These are phyloP conservation scores for Sclerodermus sp. DNA, from an alignment of 2,888 invertebrate genomes.

Conservation along the genomic window DNA sequence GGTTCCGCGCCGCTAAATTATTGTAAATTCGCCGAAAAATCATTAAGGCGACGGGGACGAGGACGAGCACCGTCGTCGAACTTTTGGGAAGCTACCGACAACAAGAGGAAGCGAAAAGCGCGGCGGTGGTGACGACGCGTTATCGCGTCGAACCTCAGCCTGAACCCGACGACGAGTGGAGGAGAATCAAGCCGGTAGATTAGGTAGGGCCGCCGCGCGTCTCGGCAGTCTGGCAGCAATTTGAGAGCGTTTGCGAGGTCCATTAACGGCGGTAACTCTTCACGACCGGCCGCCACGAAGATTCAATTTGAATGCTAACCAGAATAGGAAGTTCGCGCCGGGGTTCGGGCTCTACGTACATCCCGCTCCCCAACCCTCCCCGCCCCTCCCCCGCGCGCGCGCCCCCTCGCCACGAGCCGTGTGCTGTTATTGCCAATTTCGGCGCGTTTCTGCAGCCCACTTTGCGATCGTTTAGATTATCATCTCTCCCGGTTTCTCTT, in stretches of 20 bases:
- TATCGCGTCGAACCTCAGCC: too few relatives aligned
- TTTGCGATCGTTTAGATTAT: constrained; percentile 56
- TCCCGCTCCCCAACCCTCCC: constrained; percentile 9
- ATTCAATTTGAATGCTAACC: constrained; percentile 58
- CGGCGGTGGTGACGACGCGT: not conserved
- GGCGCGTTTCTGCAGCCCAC: constrained; percentile 50
- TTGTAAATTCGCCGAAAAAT: too few relatives aligned
- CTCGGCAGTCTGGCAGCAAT: constrained; percentile 45
- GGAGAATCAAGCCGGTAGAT: constrained; percentile 34
- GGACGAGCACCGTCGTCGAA: too few relatives aligned
- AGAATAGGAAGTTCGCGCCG: constrained; percentile 51
- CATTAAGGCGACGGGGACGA: not conserved
- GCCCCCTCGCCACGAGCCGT: too few relatives aligned
- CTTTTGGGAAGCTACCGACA: constrained; percentile 6
- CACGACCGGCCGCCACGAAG: constrained; percentile 49
- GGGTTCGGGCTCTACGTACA: constrained; percentile 34
- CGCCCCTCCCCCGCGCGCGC: not conserved
- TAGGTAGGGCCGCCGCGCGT: constrained; percentile 35
- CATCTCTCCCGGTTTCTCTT: constrained; percentile 44
- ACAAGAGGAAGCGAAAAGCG: constrained; percentile 1
- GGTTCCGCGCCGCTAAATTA: too few relatives aligned
- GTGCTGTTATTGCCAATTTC: constrained; percentile 53
- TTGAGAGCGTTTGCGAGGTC: constrained; percentile 47
- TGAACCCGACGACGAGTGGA: constrained; percentile 7
- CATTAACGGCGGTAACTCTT: constrained; percentile 53